Percentiles rank a stretch among this genome's conserved stretches.
These are phyloP conservation scores for Rosalia funebris DNA, from an alignment of 2,888 invertebrate species.

Conservation along the genomic window DNA sequence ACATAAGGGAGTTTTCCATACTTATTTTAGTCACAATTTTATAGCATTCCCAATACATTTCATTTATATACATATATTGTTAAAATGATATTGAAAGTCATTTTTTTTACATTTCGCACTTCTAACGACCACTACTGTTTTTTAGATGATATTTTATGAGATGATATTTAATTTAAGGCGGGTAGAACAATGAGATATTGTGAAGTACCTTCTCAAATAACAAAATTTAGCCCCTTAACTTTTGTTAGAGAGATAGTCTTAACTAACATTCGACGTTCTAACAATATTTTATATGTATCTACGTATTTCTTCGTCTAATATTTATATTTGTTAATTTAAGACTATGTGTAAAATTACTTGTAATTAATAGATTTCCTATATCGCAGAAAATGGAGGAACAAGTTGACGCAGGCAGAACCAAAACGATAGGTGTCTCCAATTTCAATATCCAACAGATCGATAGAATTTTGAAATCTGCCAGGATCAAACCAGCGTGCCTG, in stretches of 20 bases:
- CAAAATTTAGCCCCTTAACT: neutral
- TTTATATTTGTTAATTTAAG: neutral
- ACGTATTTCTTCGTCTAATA: neutral
- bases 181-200: too few relatives aligned
- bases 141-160: too few relatives aligned
- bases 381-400: conserved; percentile 72
- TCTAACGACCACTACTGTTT: too few relatives aligned
- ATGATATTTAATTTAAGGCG: too few relatives aligned
- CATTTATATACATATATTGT: too few relatives aligned
- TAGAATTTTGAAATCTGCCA: conserved; percentile 60
- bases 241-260: neutral
- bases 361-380: neutral
- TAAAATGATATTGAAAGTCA: too few relatives aligned
- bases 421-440: conserved; percentile 87
- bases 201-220: neutral
- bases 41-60: too few relatives aligned
- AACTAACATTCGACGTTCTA: neutral
- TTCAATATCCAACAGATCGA: conserved; percentile 78
- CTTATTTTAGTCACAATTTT: too few relatives aligned
- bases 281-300: neutral
- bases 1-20: too few relatives aligned
- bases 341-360: neutral
- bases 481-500: conserved; percentile 70
- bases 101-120: too few relatives aligned
- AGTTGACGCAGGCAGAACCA: conserved; percentile 74